Conservation (phyloP, 2,113 vertebrate species). For the Hyaena hyaena region DNA sequence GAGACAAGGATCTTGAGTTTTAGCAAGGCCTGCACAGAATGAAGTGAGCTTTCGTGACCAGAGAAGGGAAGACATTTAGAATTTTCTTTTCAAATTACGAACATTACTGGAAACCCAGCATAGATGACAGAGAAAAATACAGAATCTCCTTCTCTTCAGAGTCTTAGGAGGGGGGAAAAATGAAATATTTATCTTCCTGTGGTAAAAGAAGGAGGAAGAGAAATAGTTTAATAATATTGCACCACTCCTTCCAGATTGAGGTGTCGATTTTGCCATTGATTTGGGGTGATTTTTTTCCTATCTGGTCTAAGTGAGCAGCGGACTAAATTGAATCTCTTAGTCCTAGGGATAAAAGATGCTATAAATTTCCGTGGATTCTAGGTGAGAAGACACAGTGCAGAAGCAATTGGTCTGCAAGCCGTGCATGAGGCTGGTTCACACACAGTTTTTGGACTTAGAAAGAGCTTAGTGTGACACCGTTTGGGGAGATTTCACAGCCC, state of each 20-base stretch:
- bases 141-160: slow-evolving; percentile 9
- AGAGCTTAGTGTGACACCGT: not conserved
- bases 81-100: slow-evolving; percentile 41
- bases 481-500: not conserved
- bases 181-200: slow-evolving; percentile 10
- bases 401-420: not conserved
- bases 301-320: slow-evolving; percentile 56
- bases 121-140: not conserved
- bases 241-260: not conserved
- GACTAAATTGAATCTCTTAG: slow-evolving; percentile 36
- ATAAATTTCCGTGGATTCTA: not conserved
- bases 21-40: not conserved
- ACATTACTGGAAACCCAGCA: not conserved
- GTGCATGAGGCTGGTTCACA: not conserved
- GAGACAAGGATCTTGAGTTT: not conserved
- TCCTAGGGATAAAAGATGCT: not conserved
- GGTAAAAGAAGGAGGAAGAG: not conserved
- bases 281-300: not conserved
- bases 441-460: not conserved
- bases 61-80: not conserved
- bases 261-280: slow-evolving; percentile 49
- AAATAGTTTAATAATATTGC: slow-evolving; percentile 32
- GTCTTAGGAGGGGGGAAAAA: not conserved
- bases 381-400: not conserved
- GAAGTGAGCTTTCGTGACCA: not conserved